Evolutionary conservation across 2,888 invertebrate genomes (phyloP), one percentile per base, ranked within the genome.

Genomic region (Griposia aprilina): DNA sequence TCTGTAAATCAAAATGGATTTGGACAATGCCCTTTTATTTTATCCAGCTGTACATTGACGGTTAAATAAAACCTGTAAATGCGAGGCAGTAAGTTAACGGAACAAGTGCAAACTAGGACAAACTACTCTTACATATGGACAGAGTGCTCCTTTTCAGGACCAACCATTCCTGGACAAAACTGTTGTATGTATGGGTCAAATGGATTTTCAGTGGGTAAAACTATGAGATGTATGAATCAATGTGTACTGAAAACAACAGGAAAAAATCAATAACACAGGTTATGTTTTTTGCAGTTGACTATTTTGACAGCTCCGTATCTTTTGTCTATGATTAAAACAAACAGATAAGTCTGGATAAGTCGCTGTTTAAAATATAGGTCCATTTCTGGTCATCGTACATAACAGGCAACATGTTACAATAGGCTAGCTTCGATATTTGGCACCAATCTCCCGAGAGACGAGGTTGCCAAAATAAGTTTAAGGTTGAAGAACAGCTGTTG

Each of bases 31-130:
- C 23, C 10, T 55, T 23, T n/a, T 4, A 11, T 11, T 55, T n/a
- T 11, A 57, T n/a, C 13, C 57, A 57, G n/a, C 57, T 57, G 15
- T 17, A 13, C 15, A 41, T n/a, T 48, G 10, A 41, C 15, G 26
- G 74, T 80, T 74, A 60, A 80, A 82, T 75, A 79, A 85, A 85
- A 72, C 65, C 63, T 48, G 71, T 69, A 69, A 78, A 76, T 70
- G 66, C n/a, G 57, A 52, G 17, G 17, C 75, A 57, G 48, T 55
- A 81, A 81, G 74, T 85, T 74, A 50, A 20, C 20, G 5, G 60
- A 78, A 74, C 76, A 52, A 77, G 69, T 68, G n/a, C 20, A 26
- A 85, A 83, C 83, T 85, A 74, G 85, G 70, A 68, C 73, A 73
- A 78, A 52, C 66, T 67, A 45, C 41, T 59, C 13, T 20, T 41